Evolutionary conservation across 2,113 vertebrate species (phyloP).

Genomic region (Melozone crissalis): DNA sequence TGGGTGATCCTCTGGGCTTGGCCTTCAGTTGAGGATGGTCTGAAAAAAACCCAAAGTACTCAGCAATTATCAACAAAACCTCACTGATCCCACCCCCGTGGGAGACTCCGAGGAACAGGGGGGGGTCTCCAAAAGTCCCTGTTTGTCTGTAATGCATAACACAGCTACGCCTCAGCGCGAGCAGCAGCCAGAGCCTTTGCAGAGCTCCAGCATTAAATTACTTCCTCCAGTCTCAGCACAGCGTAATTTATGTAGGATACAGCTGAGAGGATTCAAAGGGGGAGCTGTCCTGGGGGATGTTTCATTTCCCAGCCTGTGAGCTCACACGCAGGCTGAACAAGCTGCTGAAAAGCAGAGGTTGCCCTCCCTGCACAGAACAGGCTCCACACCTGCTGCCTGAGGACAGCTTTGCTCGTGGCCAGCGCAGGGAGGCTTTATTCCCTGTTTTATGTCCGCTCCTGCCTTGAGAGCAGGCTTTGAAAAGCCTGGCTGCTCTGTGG

Average conservation of each 20-base stretch:
- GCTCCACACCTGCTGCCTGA: slow-evolving; percentile 19
- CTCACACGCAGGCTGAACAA: neutral
- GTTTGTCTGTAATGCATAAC: neutral
- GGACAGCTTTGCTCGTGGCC: neutral
- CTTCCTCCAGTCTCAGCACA: slow-evolving; percentile 16
- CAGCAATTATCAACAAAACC: neutral
- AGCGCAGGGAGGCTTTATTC: neutral
- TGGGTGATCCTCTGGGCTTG: neutral
- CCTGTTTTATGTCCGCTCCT: neutral
- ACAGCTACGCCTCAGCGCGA: neutral
- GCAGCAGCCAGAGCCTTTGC: neutral
- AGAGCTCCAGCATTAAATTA: slow-evolving; percentile 45
- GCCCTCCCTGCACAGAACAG: neutral
- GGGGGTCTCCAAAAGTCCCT: neutral
- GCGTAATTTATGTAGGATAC: slow-evolving; percentile 29
- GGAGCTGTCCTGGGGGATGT: slow-evolving; percentile 31
- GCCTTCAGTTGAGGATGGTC: neutral
- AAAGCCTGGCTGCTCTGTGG: neutral
- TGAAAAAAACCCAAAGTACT: neutral
- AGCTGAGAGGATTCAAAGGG: slow-evolving; percentile 41
- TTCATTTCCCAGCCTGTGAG: slow-evolving; percentile 35
- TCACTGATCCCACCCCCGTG: neutral
- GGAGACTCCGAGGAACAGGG: neutral
- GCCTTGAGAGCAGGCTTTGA: neutral
- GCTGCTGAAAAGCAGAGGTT: neutral